Evolutionary conservation across 2,888 invertebrate species (phyloP).

Genomic region (Yponomeuta malinellus): DNA sequence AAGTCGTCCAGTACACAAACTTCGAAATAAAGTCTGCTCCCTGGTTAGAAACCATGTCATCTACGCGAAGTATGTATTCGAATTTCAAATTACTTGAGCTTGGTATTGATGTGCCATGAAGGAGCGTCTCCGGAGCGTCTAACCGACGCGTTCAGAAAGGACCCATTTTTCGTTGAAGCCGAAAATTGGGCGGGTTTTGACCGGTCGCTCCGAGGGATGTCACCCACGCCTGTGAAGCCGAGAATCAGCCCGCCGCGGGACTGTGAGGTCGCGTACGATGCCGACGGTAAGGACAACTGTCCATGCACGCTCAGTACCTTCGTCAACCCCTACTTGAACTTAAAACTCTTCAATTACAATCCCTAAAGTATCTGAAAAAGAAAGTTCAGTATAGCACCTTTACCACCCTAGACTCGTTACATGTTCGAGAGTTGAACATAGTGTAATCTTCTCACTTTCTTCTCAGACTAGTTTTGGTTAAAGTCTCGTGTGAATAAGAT

Average conservation of each 20-base stretch:
- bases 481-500: constrained; percentile 51
- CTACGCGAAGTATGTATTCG: neutral
- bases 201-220: constrained; percentile 75
- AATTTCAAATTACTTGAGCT: constrained; percentile 11
- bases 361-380: neutral
- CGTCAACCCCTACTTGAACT: constrained; percentile 45
- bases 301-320: constrained; percentile 52
- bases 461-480: neutral
- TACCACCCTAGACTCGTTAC: constrained; percentile 13
- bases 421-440: constrained; percentile 4
- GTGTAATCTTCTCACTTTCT: neutral
- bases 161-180: constrained; percentile 71
- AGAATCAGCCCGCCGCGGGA: constrained; percentile 81
- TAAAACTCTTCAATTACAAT: neutral
- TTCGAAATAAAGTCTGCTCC: neutral
- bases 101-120: constrained; percentile 65
- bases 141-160: constrained; percentile 67
- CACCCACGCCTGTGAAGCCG: constrained; percentile 83
- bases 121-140: constrained; percentile 63
- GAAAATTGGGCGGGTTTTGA: constrained; percentile 74
- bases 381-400: constrained; percentile 22
- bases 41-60: neutral
- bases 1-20: neutral
- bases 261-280: constrained; percentile 83
- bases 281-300: constrained; percentile 80